Evolutionary conservation across 2,888 invertebrate species (phyloP).

Genomic region (Pristionchus japonicus): DNA sequence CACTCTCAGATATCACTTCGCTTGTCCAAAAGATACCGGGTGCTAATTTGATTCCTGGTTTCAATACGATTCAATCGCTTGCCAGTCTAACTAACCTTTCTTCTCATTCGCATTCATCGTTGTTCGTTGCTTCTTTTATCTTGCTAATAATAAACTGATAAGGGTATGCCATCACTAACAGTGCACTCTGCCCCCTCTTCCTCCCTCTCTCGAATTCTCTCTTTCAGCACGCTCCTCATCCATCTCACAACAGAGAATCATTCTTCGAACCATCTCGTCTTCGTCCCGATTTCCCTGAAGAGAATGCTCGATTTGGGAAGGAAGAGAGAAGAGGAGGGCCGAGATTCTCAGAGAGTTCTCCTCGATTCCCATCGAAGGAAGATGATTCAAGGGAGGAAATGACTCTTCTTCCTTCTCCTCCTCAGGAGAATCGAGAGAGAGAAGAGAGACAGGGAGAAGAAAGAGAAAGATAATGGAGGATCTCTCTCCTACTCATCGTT

Average conservation of each 20-base stretch:
- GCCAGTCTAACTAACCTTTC: neutral
- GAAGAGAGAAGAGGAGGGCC: constrained; percentile 15
- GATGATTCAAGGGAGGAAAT: constrained; percentile 32
- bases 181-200: neutral
- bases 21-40: neutral
- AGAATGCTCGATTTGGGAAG: constrained; percentile 9
- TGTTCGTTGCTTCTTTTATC: neutral
- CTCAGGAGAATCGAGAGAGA: neutral
- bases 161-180: neutral
- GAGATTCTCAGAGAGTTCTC: constrained; percentile 24
- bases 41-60: neutral
- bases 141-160: constrained; percentile 7
- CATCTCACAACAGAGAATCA: neutral
- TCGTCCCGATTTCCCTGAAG: constrained; percentile 1
- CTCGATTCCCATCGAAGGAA: neutral
- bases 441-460: neutral
- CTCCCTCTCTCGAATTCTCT: neutral
- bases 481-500: neutral
- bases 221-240: constrained; percentile 21
- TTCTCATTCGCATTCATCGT: neutral
- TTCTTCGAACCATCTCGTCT: constrained; percentile 28
- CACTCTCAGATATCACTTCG: constrained; percentile 2
- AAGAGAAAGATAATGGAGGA: neutral
- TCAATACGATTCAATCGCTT: neutral
- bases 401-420: constrained; percentile 29